A percentile compares a stretch with the other conserved stretches of the same genome.
These are phyloP conservation scores for Mactromeris polynyma DNA, from an alignment of 2,888 invertebrate species.

Conservation along the genomic window DNA sequence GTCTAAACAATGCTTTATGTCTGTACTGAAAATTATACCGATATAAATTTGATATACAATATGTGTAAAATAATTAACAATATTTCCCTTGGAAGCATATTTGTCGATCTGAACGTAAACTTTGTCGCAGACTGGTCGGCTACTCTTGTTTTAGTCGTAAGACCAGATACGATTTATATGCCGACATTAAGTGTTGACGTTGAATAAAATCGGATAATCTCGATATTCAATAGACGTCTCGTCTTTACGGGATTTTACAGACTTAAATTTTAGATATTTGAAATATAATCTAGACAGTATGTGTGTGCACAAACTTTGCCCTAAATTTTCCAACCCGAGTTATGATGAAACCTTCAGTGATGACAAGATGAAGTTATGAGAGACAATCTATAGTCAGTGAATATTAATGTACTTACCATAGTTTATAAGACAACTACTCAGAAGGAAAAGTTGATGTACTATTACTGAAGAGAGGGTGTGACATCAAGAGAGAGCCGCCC, in stretches of 20 bases:
- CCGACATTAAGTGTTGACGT: slow-evolving; percentile 28
- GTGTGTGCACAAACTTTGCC: slow-evolving; percentile 20
- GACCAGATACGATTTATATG: slow-evolving; percentile 27
- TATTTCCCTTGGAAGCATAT: not conserved
- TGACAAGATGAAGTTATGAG: not conserved
- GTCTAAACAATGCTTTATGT: not conserved
- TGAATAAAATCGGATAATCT: slow-evolving; percentile 34
- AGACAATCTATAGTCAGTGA: no score
- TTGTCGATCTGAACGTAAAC: not conserved
- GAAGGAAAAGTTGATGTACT: no score
- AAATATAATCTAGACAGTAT: slow-evolving; percentile 23
- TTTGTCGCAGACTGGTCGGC: slow-evolving; percentile 17
- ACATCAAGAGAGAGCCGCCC: no score
- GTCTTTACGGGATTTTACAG: slow-evolving; percentile 23
- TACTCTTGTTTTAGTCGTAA: slow-evolving; percentile 20
- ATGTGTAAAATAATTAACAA: not conserved
- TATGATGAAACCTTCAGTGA: not conserved
- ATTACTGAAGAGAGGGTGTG: no score
- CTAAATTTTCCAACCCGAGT: not conserved
- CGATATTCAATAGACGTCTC: slow-evolving; percentile 31
- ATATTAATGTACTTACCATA: no score
- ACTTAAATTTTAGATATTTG: slow-evolving; percentile 32
- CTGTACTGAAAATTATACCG: not conserved
- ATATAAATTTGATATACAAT: not conserved
- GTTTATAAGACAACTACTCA: no score